phyloP scores from a whole-genome alignment of 2,113 vertebrate species.

The Pelmatolapia mariae region DNA sequence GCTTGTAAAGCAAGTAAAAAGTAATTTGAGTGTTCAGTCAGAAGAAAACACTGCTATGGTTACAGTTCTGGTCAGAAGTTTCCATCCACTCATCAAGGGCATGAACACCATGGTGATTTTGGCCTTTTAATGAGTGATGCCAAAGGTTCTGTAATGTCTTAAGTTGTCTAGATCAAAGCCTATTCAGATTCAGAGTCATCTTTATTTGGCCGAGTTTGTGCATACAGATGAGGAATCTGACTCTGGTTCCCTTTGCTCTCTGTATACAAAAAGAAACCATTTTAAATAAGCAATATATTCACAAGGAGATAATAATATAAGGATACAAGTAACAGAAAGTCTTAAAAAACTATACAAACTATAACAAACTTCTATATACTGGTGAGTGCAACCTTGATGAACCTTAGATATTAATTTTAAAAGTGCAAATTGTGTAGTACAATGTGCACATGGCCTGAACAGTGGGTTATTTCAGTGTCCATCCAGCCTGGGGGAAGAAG shows the following conservation, averaged over 20 bases:
- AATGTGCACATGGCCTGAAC: neutral
- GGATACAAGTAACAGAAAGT: neutral
- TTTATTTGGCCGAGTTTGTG: neutral
- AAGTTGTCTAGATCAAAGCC: neutral
- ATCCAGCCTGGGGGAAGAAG: neutral
- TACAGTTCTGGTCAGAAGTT: neutral
- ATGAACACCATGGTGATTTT: neutral
- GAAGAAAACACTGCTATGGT: neutral
- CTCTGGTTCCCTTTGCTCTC: neutral
- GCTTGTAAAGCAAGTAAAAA: neutral
- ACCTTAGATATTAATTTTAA: neutral
- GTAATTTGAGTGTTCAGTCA: neutral
- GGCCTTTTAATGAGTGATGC: neutral
- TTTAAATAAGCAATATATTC: neutral
- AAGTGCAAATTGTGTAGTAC: neutral
- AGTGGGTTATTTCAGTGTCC: neutral
- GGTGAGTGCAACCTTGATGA: neutral
- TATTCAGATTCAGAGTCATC: neutral
- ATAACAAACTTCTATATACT: neutral
- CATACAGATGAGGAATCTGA: neutral
- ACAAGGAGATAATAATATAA: neutral
- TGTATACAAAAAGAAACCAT: neutral
- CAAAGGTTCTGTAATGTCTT: neutral
- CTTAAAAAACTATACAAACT: neutral
- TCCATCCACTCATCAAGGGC: neutral